Evolutionary conservation across 1,140 invertebrate species (phyloP).

Genomic region (Wiebesia pumilae): DNA sequence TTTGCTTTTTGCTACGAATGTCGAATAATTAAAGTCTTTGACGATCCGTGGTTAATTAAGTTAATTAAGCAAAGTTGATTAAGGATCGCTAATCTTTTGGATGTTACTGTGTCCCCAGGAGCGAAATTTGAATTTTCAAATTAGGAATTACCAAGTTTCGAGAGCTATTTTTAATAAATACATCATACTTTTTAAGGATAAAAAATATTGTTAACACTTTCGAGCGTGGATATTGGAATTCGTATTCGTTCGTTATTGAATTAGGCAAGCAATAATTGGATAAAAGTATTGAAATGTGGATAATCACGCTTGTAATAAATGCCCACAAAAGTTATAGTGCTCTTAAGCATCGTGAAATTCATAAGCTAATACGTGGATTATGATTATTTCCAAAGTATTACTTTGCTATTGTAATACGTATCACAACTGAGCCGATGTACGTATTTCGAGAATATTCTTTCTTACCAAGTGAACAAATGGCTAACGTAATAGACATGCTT

Average conservation of each 20-base stretch:
- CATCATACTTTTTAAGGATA: not conserved
- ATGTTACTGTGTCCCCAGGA: not conserved
- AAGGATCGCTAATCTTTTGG: conserved; percentile 4
- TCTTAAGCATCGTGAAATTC: too few relatives aligned
- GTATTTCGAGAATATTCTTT: not conserved
- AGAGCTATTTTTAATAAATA: not conserved
- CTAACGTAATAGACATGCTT: conserved; percentile 17
- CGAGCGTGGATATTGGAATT: too few relatives aligned
- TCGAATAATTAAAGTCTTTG: not conserved
- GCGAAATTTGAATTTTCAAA: not conserved
- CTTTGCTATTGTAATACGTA: not conserved
- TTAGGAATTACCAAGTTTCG: not conserved
- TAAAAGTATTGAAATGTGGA: too few relatives aligned
- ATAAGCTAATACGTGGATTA: too few relatives aligned
- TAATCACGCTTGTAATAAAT: too few relatives aligned
- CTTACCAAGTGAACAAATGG: not conserved
- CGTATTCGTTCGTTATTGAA: too few relatives aligned
- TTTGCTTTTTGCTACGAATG: conserved; percentile 11
- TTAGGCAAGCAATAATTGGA: too few relatives aligned
- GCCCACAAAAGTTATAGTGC: too few relatives aligned
- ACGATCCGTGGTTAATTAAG: not conserved
- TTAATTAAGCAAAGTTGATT: not conserved
- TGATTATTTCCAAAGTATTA: not conserved
- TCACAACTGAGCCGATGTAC: not conserved
- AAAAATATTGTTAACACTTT: not conserved